Evolutionary conservation across 37 sponge, comb jelly and placozoan species (phyloP).

Genomic region (Dysidea cf. avara): DNA sequence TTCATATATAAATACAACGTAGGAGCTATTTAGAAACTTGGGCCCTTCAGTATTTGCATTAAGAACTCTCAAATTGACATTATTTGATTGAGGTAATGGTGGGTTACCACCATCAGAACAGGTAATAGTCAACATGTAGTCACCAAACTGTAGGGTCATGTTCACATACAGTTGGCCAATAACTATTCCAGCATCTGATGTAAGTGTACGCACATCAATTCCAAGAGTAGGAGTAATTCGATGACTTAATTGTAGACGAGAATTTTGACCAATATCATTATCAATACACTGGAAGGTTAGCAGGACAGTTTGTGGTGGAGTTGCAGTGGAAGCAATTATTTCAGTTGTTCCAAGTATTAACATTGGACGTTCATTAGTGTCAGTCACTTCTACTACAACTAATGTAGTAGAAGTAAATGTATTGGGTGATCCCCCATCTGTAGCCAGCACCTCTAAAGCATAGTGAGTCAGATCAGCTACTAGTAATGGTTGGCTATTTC

Average conservation of each 20-base stretch:
- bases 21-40: constrained; percentile 37
- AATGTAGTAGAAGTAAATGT: no score
- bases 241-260: no score
- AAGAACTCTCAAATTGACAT: constrained; percentile 51
- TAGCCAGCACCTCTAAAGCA: no score
- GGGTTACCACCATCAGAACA: constrained; percentile 45
- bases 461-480: no score
- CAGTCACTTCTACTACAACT: no score
- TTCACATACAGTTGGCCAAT: background rate
- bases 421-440: no score
- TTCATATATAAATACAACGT: constrained; percentile 54
- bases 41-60: constrained; percentile 41
- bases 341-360: no score
- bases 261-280: constrained; percentile 19
- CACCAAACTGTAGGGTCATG: background rate
- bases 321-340: background rate
- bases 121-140: constrained; percentile 49
- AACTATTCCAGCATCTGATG: no score
- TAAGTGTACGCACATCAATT: no score
- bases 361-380: no score
- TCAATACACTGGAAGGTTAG: constrained; percentile 57
- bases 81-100: background rate
- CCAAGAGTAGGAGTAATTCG: no score
- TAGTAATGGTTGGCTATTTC: no score
- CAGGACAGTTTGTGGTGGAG: constrained; percentile 12